phyloP scores from a whole-genome alignment of 2,888 invertebrate species.

The Chymomyza amoena region DNA sequence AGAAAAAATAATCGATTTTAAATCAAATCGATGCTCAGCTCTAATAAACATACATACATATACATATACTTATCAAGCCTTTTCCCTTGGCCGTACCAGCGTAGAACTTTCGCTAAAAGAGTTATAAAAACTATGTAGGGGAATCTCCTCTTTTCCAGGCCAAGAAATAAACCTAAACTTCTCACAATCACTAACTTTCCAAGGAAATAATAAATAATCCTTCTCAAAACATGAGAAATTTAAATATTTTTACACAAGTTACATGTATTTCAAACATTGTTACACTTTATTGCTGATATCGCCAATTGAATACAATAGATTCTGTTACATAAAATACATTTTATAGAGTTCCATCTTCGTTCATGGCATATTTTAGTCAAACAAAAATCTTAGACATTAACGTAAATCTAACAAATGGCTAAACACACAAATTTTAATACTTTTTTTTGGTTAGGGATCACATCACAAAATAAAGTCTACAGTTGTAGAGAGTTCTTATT shows the following conservation, averaged over 20 bases:
- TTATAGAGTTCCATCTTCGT: not conserved
- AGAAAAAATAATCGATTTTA: too few relatives aligned
- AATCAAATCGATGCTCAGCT: too few relatives aligned
- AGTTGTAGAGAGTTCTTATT: not conserved
- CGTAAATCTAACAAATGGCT: not conserved
- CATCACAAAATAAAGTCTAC: slow-evolving; percentile 11
- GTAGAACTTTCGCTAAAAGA: too few relatives aligned
- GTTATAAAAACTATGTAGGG: too few relatives aligned
- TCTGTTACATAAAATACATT: not conserved
- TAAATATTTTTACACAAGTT: not conserved
- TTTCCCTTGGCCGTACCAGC: too few relatives aligned
- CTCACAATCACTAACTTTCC: too few relatives aligned
- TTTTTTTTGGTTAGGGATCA: not conserved
- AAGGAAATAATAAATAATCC: too few relatives aligned
- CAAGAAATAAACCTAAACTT: too few relatives aligned
- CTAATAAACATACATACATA: too few relatives aligned
- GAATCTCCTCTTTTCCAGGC: too few relatives aligned
- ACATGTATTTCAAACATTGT: slow-evolving; percentile 45
- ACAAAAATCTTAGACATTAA: not conserved
- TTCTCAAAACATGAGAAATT: too few relatives aligned
- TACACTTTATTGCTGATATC: slow-evolving; percentile 61
- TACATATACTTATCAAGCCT: too few relatives aligned
- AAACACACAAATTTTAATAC: slow-evolving; percentile 9
- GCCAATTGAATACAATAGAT: not conserved
- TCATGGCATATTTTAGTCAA: not conserved